These are phyloP conservation scores for Myopa tessellatipennis DNA, from an alignment of 2,888 invertebrate species.

Conservation along the genomic window DNA sequence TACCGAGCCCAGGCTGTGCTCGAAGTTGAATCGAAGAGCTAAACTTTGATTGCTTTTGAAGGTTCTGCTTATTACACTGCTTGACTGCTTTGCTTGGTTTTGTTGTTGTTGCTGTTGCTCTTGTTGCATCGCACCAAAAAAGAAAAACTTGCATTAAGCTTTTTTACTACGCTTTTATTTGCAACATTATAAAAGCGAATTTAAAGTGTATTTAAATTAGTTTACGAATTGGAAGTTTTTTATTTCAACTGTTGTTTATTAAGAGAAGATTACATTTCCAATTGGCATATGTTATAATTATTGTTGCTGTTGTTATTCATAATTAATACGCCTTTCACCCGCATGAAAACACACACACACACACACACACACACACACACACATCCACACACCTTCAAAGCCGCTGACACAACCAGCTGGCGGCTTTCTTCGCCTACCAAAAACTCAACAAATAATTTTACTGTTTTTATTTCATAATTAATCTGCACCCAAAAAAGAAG, in stretches of 20 bases:
- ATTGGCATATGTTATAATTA: constrained; percentile 3
- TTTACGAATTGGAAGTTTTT: background rate
- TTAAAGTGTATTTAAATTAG: no score
- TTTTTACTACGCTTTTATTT: no score
- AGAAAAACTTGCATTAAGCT: background rate
- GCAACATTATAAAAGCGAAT: no score
- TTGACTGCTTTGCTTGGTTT: no score
- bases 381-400: background rate
- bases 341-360: background rate
- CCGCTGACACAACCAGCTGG: background rate
- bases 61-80: background rate
- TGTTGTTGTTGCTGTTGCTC: no score
- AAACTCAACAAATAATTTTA: constrained; percentile 1
- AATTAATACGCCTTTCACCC: constrained; percentile 12
- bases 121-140: no score
- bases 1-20: background rate
- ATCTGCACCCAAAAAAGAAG: constrained; percentile 28
- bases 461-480: constrained; percentile 30
- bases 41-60: background rate
- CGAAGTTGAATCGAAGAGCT: no score
- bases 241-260: background rate
- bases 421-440: constrained; percentile 19
- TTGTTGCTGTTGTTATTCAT: background rate
- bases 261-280: background rate
- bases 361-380: background rate